Conservation (phyloP, 2,888 invertebrate species). For the Lepidochrysops patricia region DNA sequence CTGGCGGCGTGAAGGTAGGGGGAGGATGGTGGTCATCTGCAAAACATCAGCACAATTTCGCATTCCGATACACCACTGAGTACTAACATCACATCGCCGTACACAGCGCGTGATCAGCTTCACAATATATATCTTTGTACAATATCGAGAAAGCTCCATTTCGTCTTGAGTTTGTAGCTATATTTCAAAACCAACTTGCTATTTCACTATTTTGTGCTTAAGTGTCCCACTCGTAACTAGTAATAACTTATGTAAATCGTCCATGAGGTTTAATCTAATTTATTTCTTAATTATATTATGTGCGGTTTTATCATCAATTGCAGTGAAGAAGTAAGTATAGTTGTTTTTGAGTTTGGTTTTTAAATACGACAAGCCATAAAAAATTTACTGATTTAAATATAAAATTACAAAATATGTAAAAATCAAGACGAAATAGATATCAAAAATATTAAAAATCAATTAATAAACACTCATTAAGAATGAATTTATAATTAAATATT, state of each 20-base stretch:
- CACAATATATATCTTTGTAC: conserved; percentile 9
- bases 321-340: no score
- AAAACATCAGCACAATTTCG: conserved; percentile 84
- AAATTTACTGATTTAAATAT: background rate
- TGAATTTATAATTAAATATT: conserved; percentile 19
- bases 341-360: background rate
- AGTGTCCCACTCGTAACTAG: no score
- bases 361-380: background rate
- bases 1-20: conserved; percentile 98
- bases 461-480: conserved; percentile 17
- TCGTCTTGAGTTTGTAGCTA: background rate
- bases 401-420: background rate
- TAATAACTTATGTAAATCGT: no score
- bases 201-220: no score
- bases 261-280: no score
- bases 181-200: background rate
- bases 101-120: conserved; percentile 42
- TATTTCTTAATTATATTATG: no score
- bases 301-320: no score
- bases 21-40: conserved; percentile 98
- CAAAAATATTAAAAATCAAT: background rate
- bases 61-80: conserved; percentile 72
- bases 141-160: conserved; percentile 2
- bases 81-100: conserved; percentile 57
- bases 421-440: conserved; percentile 23